Conservation (phyloP, 2,888 invertebrate species). For the Acanthosepion esculentum region DNA sequence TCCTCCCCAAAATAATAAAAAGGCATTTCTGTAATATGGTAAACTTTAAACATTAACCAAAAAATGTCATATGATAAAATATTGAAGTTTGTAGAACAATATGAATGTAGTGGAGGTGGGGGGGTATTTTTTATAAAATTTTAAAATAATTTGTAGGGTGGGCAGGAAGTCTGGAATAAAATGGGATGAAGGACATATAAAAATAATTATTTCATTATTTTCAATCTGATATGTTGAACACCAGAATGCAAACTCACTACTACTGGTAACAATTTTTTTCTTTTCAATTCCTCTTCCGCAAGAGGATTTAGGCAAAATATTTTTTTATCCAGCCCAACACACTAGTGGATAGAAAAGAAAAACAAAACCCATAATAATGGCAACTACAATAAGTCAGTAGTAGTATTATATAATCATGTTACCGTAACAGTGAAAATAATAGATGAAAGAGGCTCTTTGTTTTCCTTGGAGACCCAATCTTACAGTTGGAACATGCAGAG, state of each 20-base stretch:
- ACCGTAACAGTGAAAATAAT: background rate
- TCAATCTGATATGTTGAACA: slow-evolving; percentile 33
- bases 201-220: background rate
- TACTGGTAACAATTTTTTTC: background rate
- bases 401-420: background rate
- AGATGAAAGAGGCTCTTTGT: background rate
- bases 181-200: background rate
- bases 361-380: background rate
- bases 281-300: background rate
- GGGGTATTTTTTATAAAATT: background rate
- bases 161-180: background rate
- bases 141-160: slow-evolving; percentile 8
- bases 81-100: background rate
- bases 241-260: background rate
- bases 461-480: background rate
- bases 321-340: background rate
- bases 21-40: background rate
- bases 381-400: background rate
- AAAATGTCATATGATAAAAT: slow-evolving; percentile 6
- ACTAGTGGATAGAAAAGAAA: background rate
- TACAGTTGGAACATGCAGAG: background rate
- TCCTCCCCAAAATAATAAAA: background rate
- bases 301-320: background rate
- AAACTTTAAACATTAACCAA: no score
- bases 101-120: background rate